A percentile compares a stretch with the other conserved stretches of the same genome.
Evolutionary conservation across 2,113 vertebrate species (phyloP).

Genomic region (Eonycteris spelaea): DNA sequence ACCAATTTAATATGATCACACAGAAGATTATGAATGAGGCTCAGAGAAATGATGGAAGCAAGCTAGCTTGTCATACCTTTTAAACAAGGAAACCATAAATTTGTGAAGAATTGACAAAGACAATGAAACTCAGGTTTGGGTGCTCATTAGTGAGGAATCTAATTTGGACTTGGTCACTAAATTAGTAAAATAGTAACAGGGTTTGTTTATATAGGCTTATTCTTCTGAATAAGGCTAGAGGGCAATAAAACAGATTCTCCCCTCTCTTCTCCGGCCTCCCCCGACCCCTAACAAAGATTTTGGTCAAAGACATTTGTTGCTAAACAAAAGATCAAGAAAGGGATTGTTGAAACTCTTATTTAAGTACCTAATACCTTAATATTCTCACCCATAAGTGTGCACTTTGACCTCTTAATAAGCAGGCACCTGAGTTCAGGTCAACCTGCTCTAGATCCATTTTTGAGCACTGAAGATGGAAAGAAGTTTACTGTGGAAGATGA

Average conservation of each 20-base stretch:
- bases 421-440: not conserved
- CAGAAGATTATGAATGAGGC: not conserved
- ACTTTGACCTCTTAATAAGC: not conserved
- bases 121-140: not conserved
- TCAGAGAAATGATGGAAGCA: not conserved
- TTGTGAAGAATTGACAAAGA: not conserved
- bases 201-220: not conserved
- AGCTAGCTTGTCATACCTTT: not conserved
- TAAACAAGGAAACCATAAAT: not conserved
- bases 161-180: not conserved
- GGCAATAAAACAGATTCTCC: not conserved
- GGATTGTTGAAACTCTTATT: not conserved
- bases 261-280: not conserved
- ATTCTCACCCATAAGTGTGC: not conserved
- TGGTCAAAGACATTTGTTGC: not conserved
- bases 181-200: not conserved
- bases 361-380: not conserved
- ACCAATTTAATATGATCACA: not conserved
- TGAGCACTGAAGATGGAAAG: not conserved
- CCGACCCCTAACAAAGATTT: not conserved
- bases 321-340: conserved; percentile 10
- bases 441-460: not conserved
- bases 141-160: not conserved
- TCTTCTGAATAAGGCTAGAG: not conserved
- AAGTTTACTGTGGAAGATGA: not conserved